Base-by-base conservation (phyloP, 2,113 vertebrate species). In the Forbesichthys agassizii region DNA sequence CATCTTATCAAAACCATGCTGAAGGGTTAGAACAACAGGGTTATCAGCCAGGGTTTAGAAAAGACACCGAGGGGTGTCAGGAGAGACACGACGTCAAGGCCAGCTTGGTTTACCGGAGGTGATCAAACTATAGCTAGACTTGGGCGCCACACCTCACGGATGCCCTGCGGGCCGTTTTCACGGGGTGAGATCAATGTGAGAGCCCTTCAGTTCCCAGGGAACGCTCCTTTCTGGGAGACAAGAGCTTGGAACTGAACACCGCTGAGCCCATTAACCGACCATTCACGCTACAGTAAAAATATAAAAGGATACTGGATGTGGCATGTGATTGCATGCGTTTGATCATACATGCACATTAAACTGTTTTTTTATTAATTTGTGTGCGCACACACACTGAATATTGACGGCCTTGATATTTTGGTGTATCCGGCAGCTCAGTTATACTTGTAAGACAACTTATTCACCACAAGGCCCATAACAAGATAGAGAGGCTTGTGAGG, bases 381-480 rank as follows among this genome's bases (percentile, higher is more conserved):
- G 20, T 33, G 56, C 7, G 27, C 27, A 27, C 27, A 2, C 27
- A 27, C 27, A 27, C 27, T 27, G 27, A 27, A 27, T 27, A 3
- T 27, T 27, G 75, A 6, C 3, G 58, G 69, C 68, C 74, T 58
- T 64, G 69, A 61, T 62, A 68, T 69, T 68, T 33, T 18, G 69
- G 81, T 80, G 79, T 79, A 83, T 79, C 68, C 71, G 64, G 65
- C 58, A 78, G 78, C 78, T 79, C 73, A 55, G 65, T 67, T 74
- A 82, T 73, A 81, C 66, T 82, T 81, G 71, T 80, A 84, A 72
- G 66, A 83, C 77, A 86, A 73, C 80, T 79, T 72, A 78, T 74
- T 85, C 59, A 78, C 82, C 78, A 83, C 59, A 46, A 74, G 80
- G 73, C 76, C 77, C 11, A 52, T 72, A 79, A 80, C 61, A 58